Base-by-base conservation (phyloP, 2,797 vertebrate species). In the Prionace glauca region DNA sequence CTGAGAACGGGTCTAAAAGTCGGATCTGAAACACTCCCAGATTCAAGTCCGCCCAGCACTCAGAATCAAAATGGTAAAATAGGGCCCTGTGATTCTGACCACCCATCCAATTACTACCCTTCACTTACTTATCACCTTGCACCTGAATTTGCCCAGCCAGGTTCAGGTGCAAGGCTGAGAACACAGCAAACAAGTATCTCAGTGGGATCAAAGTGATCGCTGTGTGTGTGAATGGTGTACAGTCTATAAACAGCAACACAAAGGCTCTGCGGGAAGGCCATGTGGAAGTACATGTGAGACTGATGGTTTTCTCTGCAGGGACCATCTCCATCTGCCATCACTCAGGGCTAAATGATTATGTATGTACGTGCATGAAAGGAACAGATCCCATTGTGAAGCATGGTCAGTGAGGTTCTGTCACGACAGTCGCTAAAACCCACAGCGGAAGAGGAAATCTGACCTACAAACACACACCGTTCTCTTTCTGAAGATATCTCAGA, bases 271-370 rank as follows among this genome's bases (percentile, higher is more conserved):
- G 4, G 87, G 87, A 60, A n/a, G 87, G 7, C 56, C 87, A 90
- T 8, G 32, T 90, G 56, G 87, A 62, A 29, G 87, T 29, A 90
- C 26, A 90, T 62, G 26, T 32, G 29, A 29, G 14, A 14, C 56
- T 60, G 50, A 62, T 90, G 56, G 56, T 60, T 29, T 62, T 16
- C 29, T 62, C 56, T 24, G 56, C 12, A 16, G 26, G 29, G 56
- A 90, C 4, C 24, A 90, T 62, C 87, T 90, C 87, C 87, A 90
- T 90, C 87, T 62, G 87, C 56, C 56, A 90, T 62, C 87, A 90
- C 56, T 90, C 87, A 90, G 50, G 29, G 29, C 87, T n/a, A 90
- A 32, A 32, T 60, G 29, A 16, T 32, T 60, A 16, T n/a, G 3
- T 14, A 60, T 56, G 84, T 24, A 18, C 12, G 4, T 60, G 56